Base-by-base conservation (phyloP, 2,888 invertebrate species). In the Icerya purchasi region DNA sequence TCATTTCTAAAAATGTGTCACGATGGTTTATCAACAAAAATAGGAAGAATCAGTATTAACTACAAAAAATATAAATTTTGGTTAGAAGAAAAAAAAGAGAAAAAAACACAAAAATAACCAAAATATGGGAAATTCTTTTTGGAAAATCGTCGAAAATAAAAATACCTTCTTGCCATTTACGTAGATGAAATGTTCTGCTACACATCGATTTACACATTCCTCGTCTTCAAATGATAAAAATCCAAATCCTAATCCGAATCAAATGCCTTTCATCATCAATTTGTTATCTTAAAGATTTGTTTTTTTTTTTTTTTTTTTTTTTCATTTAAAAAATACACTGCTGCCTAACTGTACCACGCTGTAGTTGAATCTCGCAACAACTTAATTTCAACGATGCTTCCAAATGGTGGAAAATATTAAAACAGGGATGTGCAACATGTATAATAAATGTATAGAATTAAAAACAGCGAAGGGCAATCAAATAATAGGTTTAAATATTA, bases 121-220 rank as follows among this genome's bases (percentile, higher is more conserved):
- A 36, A 36, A 36, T 36, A 36, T 14, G 36, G 36, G 36, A 36
- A 36, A 36, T 36, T 36, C 14, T 36, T 36, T 36, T 36, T 36
- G 36, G 36, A 36, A 36, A 36, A 36, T 36, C 36, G 36, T 36
- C 36, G 36, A 36, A 36, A 36, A 36, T 36, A 36, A 36, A 23
- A 59, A 59, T 59, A 59, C 59, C 59, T 59, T 59, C 55, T 59
- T 59, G 59, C 55, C 55, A 59, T 59, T 59, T 51, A 59, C 59
- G 59, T 59, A 55, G 59, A 59, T 55, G 54, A 54, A 59, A 59
- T 59, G 59, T 54, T 59, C 59, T 54, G 59, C 59, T 55, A 59
- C 59, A 54, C 59, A 59, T 59, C 54, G 54, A 54, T 51, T 59
- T 54, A 59, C 55, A 22, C 54, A 54, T 59, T 59, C 59, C 21